Evolutionary conservation across 2,113 vertebrate genomes (phyloP).

Genomic region (Aegotheles bennettii): DNA sequence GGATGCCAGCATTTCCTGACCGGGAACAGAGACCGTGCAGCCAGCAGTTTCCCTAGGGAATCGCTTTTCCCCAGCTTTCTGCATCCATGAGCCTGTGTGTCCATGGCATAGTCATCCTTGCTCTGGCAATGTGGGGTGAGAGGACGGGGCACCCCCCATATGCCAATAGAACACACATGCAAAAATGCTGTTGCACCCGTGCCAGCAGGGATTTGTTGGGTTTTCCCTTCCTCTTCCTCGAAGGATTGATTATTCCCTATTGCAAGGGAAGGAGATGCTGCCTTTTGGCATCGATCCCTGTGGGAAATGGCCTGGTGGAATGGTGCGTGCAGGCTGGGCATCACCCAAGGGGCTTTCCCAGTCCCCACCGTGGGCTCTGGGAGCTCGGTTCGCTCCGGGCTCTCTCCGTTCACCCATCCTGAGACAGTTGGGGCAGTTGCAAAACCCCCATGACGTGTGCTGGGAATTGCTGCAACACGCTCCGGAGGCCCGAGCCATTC

Average conservation of each 20-base stretch:
- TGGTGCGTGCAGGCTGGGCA: neutral
- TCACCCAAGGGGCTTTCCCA: fast-evolving
- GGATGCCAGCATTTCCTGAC: neutral
- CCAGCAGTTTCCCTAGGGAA: neutral
- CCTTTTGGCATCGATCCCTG: neutral
- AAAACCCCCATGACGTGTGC: conserved; percentile 21
- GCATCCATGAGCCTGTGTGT: fast-evolving
- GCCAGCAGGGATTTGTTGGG: neutral
- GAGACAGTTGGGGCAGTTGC: conserved; percentile 20
- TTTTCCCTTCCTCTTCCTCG: neutral
- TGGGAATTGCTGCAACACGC: conserved; percentile 50
- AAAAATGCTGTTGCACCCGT: fast-evolving
- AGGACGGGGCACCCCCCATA: fast-evolving
- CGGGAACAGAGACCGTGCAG: fast-evolving
- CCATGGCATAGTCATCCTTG: neutral
- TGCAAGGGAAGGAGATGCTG: neutral
- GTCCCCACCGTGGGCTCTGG: neutral
- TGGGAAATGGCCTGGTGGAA: fast-evolving
- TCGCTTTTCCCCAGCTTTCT: fast-evolving
- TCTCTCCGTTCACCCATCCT: neutral
- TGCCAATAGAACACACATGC: fast-evolving
- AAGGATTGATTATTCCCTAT: neutral
- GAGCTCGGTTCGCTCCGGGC: neutral
- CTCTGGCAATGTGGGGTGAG: neutral
- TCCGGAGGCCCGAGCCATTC: neutral